Base-by-base conservation (phyloP, 37 sponge, comb jelly and placozoan genomes). In the Mnemiopsis leidyi region DNA sequence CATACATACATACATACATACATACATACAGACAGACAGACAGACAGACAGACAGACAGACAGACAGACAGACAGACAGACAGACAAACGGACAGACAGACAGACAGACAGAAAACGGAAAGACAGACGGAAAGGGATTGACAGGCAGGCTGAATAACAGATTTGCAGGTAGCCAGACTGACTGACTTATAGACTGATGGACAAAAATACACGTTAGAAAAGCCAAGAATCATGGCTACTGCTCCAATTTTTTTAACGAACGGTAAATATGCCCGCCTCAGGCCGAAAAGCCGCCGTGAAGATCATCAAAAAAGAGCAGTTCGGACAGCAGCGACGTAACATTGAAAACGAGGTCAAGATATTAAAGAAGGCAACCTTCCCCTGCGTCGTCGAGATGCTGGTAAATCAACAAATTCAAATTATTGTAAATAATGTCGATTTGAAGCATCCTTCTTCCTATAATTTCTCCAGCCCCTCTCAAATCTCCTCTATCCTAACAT, bases 271-370 rank as follows among this genome's bases (percentile, higher is more conserved):
- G 75, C 34, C 1, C 37, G 23, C 3, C 13, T 32, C 37, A 79
- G 82, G 82, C 7, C 33, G 82, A 2, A 79, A 79, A 79, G 82
- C 82, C 2, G 82, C 82, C 13, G 82, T 79, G 26, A 79, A 79
- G 21, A 79, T 79, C 2, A 79, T 79, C 82, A 79, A 79, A 35
- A 79, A 79, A 79, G 82, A 79, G 7, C 82, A 79, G 35, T 79
- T 79, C 36, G 82, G 82, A 34, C 37, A 32, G 13, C 82, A 79
- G 37, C 26, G 82, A 29, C 23, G 82, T 7, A 79, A 79, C 36
- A 79, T 79, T 79, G 82, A 79, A 29, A 79, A 79, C 36, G 82
- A 79, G 32, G 82, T 79, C 1, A 79, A 79, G 36, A 79, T 79
- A 7, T 36, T 79, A 23, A 79, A 79, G 37, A 2, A 36, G 5